Conservation (phyloP, 2,888 invertebrate genomes). For the Tetragnatha montana region DNA sequence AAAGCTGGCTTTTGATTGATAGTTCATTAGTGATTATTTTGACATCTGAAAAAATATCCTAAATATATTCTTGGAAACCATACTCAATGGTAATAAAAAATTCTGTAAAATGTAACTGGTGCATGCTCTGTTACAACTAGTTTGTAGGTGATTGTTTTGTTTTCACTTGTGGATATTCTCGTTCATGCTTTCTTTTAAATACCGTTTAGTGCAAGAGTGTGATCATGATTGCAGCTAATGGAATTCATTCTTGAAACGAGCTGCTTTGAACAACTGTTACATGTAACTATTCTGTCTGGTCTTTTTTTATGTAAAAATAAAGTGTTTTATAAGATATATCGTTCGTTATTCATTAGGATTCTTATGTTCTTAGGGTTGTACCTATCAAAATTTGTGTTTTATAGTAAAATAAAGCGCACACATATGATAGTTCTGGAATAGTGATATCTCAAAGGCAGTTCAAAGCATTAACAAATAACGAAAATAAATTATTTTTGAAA, state of each 20-base stretch:
- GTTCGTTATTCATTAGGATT: too few species aligned
- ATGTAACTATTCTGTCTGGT: constrained; percentile 46
- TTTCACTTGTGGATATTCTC: constrained; percentile 10
- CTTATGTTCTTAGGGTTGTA: too few species aligned
- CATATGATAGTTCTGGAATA: too few species aligned
- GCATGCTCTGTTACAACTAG: constrained; percentile 26
- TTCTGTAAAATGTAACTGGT: not conserved
- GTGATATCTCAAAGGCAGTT: too few species aligned
- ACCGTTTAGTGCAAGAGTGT: constrained; percentile 29
- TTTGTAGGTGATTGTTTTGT: constrained; percentile 13
- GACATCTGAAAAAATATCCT: too few species aligned
- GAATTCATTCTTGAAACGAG: constrained; percentile 22
- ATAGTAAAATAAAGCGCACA: too few species aligned
- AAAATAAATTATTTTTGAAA: too few species aligned
- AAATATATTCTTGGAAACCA: not conserved
- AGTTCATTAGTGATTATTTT: too few species aligned
- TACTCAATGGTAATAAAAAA: not conserved
- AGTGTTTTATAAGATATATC: constrained; percentile 42
- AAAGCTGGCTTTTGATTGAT: too few species aligned
- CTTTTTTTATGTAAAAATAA: constrained; percentile 64
- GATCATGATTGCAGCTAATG: constrained; percentile 1
- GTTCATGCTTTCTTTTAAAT: not conserved
- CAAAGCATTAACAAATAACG: too few species aligned
- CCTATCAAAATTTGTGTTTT: too few species aligned
- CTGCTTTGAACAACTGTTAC: constrained; percentile 47